Evolutionary conservation across 2,888 invertebrate species (phyloP).

Genomic region (Lasiommata megera): DNA sequence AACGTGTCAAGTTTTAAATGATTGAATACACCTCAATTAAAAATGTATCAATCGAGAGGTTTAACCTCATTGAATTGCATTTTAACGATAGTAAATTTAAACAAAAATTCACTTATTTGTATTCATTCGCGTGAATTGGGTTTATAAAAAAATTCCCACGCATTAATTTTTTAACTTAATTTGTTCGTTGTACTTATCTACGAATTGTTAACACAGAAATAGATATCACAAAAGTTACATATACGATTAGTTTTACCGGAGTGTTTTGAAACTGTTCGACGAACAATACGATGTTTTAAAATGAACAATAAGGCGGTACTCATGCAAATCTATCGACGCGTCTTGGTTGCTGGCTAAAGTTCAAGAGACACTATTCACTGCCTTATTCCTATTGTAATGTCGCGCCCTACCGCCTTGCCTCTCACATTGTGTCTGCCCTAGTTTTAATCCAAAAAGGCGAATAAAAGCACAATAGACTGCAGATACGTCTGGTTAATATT

Average conservation of each 20-base stretch:
- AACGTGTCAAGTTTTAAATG: constrained; percentile 13
- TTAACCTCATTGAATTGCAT: neutral
- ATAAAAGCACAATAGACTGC: constrained; percentile 69
- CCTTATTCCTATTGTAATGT: constrained; percentile 61
- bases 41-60: constrained; percentile 10
- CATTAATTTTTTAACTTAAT: too few species aligned
- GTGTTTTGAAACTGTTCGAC: neutral
- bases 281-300: neutral
- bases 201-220: too few species aligned
- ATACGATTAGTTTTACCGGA: too few species aligned
- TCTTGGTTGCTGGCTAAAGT: constrained; percentile 25
- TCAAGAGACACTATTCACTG: constrained; percentile 50
- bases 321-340: constrained; percentile 24
- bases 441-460: constrained; percentile 76
- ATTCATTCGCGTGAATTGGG: neutral
- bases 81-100: neutral
- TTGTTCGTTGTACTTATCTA: too few species aligned
- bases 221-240: too few species aligned
- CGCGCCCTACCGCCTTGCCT: constrained; percentile 50
- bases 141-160: neutral
- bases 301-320: neutral
- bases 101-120: neutral
- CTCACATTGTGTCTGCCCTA: constrained; percentile 68
- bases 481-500: constrained; percentile 61
- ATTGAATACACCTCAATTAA: constrained; percentile 14